A percentile compares a stretch with the other conserved stretches of the same genome.
Evolutionary conservation across 2,113 vertebrate species (phyloP).

Genomic region (Varanus komodoensis): DNA sequence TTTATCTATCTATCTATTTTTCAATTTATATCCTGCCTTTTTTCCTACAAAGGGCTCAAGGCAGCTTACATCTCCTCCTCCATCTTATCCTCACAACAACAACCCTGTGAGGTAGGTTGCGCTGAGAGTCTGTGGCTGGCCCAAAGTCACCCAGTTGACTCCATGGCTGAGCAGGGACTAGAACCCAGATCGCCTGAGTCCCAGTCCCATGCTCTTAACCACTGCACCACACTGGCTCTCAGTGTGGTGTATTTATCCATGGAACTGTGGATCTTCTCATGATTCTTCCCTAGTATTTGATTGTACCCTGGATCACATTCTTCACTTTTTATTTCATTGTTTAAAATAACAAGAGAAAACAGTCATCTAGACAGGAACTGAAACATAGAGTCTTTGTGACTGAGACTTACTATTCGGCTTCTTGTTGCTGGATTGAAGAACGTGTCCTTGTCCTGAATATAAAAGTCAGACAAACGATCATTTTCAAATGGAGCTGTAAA

Average conservation of each 20-base stretch:
- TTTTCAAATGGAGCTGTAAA: slow-evolving; percentile 93
- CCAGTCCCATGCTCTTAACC: too few species aligned
- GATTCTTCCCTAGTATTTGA: background rate
- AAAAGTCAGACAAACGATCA: slow-evolving; percentile 81
- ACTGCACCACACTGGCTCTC: too few species aligned
- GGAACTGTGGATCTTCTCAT: background rate
- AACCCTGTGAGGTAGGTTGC: too few species aligned
- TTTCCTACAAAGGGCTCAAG: too few species aligned
- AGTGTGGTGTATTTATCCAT: background rate
- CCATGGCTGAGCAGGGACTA: too few species aligned
- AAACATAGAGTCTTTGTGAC: background rate
- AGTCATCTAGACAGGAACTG: background rate
- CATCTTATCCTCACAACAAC: too few species aligned
- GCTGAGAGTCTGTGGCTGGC: too few species aligned
- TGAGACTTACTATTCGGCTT: slow-evolving; percentile 88
- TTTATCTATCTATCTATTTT: too few species aligned
- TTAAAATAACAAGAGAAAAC: slow-evolving; percentile 28
- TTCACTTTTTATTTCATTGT: background rate
- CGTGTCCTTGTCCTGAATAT: slow-evolving; percentile 80
- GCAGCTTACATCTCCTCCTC: too few species aligned
- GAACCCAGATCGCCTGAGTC: too few species aligned
- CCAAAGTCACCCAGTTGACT: too few species aligned
- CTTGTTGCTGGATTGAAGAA: slow-evolving; percentile 93
- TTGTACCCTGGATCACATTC: slow-evolving; percentile 2
- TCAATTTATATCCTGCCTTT: too few species aligned